Conservation (phyloP, 1,140 invertebrate genomes). For the Lasaia peninsularis region DNA sequence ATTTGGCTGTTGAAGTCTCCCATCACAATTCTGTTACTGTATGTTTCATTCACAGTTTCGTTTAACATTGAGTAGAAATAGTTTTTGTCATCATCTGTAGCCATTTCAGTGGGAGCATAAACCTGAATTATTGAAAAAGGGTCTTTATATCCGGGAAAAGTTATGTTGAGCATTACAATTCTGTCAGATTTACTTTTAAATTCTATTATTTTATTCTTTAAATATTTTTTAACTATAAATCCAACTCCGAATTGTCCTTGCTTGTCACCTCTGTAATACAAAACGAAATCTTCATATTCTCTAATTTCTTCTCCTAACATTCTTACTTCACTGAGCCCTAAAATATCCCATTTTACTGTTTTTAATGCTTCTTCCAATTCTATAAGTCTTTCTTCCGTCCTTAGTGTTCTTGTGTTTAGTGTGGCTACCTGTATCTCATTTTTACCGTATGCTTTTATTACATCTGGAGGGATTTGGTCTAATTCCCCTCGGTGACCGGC, state of each 20-base stretch:
- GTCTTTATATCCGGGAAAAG: not conserved
- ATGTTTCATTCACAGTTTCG: not conserved
- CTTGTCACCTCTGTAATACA: not conserved
- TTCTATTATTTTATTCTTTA: not conserved
- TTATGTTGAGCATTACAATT: not conserved
- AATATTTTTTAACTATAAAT: not conserved
- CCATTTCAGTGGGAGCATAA: not conserved
- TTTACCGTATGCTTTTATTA: not conserved
- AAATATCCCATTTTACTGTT: not conserved
- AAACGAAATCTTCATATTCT: too few relatives aligned
- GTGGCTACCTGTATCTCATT: not conserved
- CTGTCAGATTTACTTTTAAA: not conserved
- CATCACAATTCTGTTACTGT: not conserved
- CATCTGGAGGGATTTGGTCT: not conserved
- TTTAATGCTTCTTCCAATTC: not conserved
- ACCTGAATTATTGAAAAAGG: not conserved
- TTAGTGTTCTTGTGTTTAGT: not conserved
- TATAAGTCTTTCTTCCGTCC: not conserved
- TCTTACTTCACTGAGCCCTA: not conserved
- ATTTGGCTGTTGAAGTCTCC: too few relatives aligned
- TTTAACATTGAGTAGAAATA: not conserved
- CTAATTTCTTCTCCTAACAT: too few relatives aligned
- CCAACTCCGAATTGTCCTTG: not conserved
- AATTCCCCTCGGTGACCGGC: not conserved
- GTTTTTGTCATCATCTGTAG: not conserved